Evolutionary conservation across 1,140 invertebrate species (phyloP).

Genomic region (Drosophila nannoptera): DNA sequence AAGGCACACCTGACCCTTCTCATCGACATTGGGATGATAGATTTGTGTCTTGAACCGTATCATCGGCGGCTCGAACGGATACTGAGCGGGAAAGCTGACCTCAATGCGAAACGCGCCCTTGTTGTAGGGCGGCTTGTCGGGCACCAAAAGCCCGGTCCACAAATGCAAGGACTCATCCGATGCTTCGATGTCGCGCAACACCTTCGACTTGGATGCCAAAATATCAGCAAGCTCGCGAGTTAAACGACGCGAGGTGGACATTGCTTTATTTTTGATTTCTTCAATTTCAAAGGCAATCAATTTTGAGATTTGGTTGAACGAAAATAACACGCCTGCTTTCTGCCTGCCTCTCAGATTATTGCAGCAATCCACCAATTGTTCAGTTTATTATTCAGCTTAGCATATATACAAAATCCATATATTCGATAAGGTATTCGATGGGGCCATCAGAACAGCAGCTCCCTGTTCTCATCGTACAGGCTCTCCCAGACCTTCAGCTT

Average conservation of each 20-base stretch:
- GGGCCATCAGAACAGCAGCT: conserved; percentile 50
- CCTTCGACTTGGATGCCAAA: conserved; percentile 85
- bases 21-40: conserved; percentile 99
- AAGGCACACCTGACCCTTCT: conserved; percentile 98
- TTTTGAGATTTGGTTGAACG: conserved; percentile 16
- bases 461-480: conserved; percentile 55
- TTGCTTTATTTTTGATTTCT: conserved; percentile 27
- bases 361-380: conserved; percentile 7
- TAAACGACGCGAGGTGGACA: conserved; percentile 86
- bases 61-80: conserved; percentile 99
- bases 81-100: conserved; percentile 98
- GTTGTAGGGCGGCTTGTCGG: conserved; percentile 97
- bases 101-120: conserved; percentile 99
- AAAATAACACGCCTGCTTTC: conserved; percentile 20
- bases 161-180: conserved; percentile 95
- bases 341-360: neutral
- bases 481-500: conserved; percentile 79
- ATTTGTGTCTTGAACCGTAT: conserved; percentile 99
- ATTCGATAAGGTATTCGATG: neutral
- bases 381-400: conserved; percentile 6
- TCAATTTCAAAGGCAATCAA: conserved; percentile 23
- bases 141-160: conserved; percentile 95
- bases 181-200: conserved; percentile 94
- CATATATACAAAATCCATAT: conserved; percentile 9
- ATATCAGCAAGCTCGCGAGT: conserved; percentile 93